Evolutionary conservation across 2,888 invertebrate genomes (phyloP), one percentile per base, ranked within the genome.

Genomic region (Iselma pallidipennis): DNA sequence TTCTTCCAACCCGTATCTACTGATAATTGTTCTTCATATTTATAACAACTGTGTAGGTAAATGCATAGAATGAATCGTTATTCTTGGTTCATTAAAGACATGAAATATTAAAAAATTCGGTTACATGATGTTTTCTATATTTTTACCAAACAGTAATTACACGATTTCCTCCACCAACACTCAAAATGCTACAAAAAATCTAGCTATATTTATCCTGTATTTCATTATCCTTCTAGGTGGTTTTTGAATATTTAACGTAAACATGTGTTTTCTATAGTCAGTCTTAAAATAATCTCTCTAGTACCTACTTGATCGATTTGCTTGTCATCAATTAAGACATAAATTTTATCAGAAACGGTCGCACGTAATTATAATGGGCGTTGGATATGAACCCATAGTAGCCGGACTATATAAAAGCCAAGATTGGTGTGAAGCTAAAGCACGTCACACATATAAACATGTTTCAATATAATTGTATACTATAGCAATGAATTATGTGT

Each of bases 261-360:
- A 23, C 21, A 23, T n/a, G 23, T 45, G 12, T 21, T 45, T n/a
- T n/a, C 21, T 21, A 45, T 45, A 21, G 23, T 45, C 45, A 45
- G n/a, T 45, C 21, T 23, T 45, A n/a, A 45, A 45, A 45, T 45
- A 45, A 45, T 23, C 23, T 23, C 45, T 45, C 23, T n/a, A n/a
- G n/a, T n/a, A n/a, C n/a, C 21, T 45, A 45, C 12, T 45, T 45
- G 52, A 52, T 52, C 52, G 28, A 52, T 52, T 52, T 52, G 52
- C 52, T 52, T 52, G 52, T 52, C 52, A 52, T 31, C 52, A 52
- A 52, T 52, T 52, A 52, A 52, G 52, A 52, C 52, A 52, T 52
- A 52, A 52, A 52, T 52, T 52, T 28, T 52, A 33, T 21, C 21
- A 29, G 52, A 52, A 52, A 52, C 21, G 31, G 28, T 28, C 33